These are phyloP conservation scores for Ptychodera flava DNA, from an alignment of 35 echinoderm and acorn worm genomes.

Conservation along the genomic window DNA sequence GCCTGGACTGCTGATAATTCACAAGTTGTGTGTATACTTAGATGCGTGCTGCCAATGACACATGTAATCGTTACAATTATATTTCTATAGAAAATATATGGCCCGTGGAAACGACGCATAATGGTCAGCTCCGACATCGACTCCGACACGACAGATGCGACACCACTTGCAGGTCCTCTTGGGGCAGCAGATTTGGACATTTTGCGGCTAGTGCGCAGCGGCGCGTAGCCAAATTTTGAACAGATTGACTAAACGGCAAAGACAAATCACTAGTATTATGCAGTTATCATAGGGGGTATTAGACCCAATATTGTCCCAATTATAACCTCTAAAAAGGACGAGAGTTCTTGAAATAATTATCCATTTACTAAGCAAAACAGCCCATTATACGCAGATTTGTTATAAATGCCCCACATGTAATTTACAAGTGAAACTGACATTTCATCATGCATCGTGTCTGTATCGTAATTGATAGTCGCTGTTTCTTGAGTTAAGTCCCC, in stretches of 20 bases:
- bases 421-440: slow-evolving; percentile 1
- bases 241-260: neutral
- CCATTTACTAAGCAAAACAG: neutral
- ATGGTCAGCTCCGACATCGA: neutral
- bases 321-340: neutral
- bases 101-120: neutral
- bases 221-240: neutral
- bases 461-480: neutral
- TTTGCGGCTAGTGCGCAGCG: neutral
- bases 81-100: slow-evolving; percentile 2
- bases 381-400: neutral
- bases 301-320: neutral
- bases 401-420: neutral
- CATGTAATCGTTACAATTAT: neutral
- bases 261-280: neutral
- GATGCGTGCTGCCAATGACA: neutral
- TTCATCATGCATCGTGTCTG: neutral
- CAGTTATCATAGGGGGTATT: neutral
- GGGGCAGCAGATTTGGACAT: neutral
- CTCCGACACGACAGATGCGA: neutral
- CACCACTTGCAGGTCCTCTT: neutral
- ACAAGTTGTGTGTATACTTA: neutral
- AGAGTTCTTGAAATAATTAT: neutral
- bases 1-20: too few species aligned
- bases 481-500: neutral